These are phyloP conservation scores for Catamblyrhynchus diadema DNA, from an alignment of 2,797 vertebrate genomes.

Conservation along the genomic window DNA sequence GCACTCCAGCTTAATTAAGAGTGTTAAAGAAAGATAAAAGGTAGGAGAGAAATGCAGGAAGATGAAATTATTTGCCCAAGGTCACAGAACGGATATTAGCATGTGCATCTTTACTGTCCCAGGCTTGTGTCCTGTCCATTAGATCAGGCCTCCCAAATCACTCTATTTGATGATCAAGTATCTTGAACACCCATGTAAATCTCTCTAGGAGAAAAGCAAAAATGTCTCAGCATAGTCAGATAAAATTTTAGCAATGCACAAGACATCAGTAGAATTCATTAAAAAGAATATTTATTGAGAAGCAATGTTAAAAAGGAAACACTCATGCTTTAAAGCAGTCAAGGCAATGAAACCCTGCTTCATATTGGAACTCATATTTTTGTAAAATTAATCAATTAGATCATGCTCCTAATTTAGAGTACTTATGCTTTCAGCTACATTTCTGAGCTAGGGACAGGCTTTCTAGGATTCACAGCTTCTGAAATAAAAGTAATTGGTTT, in stretches of 20 bases:
- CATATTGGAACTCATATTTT: slow-evolving; percentile 2
- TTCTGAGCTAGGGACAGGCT: slow-evolving; percentile 6
- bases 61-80: slow-evolving; percentile 50
- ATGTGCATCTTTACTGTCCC: not conserved
- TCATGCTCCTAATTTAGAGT: slow-evolving; percentile 13
- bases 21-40: slow-evolving; percentile 58
- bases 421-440: slow-evolving; percentile 27
- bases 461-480: slow-evolving; percentile 39
- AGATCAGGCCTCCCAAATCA: not conserved
- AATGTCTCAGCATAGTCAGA: not conserved
- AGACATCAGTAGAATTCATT: not conserved
- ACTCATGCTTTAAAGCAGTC: not conserved
- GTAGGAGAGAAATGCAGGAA: slow-evolving; percentile 34
- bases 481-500: slow-evolving; percentile 64
- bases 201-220: not conserved
- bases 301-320: not conserved
- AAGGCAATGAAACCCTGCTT: slow-evolving; percentile 10
- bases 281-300: slow-evolving; percentile 2
- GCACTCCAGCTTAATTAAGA: slow-evolving; percentile 58
- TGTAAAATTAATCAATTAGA: slow-evolving; percentile 36
- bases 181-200: not conserved
- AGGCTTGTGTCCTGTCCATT: not conserved
- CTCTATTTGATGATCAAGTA: not conserved
- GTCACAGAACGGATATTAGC: slow-evolving; percentile 41
- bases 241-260: not conserved